Evolutionary conservation across 2,888 invertebrate genomes (phyloP).

Genomic region (Allolobophora icterica): DNA sequence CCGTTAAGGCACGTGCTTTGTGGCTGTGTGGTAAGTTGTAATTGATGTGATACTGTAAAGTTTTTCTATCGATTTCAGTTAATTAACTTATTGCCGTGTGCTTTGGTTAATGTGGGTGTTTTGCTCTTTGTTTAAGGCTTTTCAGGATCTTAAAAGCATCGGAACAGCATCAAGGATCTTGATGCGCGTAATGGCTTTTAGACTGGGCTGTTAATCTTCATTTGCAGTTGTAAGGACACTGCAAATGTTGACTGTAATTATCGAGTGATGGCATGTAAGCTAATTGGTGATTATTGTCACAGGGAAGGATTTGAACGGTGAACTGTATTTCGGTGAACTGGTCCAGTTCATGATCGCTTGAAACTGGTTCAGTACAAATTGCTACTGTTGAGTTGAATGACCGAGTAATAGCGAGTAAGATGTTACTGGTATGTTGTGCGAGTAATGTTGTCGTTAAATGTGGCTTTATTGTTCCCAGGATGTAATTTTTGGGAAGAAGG

Average conservation of each 20-base stretch:
- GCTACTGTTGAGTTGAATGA: not conserved
- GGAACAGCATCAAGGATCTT: not conserved
- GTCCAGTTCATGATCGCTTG: not conserved
- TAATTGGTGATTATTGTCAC: not conserved
- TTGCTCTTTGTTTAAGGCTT: not conserved
- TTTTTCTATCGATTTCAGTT: not conserved
- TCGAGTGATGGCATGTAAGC: too few species aligned
- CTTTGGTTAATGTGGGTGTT: constrained; percentile 7
- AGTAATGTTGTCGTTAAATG: not conserved
- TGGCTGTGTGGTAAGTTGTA: not conserved
- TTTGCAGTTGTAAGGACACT: not conserved
- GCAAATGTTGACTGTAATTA: not conserved
- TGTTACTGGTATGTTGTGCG: not conserved
- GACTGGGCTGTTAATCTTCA: not conserved
- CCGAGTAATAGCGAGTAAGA: not conserved
- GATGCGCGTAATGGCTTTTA: not conserved
- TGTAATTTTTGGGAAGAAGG: not conserved
- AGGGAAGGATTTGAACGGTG: not conserved
- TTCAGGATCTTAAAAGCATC: not conserved
- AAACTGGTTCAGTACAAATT: too few species aligned
- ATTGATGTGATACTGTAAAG: not conserved
- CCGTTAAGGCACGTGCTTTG: not conserved
- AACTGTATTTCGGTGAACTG: not conserved
- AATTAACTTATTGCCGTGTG: not conserved
- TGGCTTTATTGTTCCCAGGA: not conserved